Evolutionary conservation across 2,113 vertebrate genomes (phyloP).

Genomic region (Elachura formosa): DNA sequence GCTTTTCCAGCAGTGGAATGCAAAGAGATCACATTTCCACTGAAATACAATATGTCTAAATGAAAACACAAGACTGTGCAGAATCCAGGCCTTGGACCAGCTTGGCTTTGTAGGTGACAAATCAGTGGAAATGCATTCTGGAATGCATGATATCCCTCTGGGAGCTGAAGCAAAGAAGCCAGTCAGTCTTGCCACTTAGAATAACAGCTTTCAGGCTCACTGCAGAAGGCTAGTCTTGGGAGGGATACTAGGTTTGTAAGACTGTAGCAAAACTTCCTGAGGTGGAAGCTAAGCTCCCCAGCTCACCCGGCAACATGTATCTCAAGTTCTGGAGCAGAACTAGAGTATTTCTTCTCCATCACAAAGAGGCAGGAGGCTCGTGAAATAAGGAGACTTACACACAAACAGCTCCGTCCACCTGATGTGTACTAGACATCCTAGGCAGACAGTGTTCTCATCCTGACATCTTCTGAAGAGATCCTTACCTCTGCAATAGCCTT

Average conservation of each 20-base stretch:
- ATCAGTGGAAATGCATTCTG: neutral
- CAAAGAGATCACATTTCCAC: neutral
- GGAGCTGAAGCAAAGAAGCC: neutral
- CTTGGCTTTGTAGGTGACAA: neutral
- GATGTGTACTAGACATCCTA: rapidly evolving
- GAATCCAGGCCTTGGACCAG: neutral
- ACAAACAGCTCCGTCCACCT: neutral
- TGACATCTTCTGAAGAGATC: rapidly evolving
- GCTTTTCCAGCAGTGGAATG: neutral
- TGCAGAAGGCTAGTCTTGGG: rapidly evolving
- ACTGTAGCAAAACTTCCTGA: neutral
- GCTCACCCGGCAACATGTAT: neutral
- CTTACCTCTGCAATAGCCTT: neutral
- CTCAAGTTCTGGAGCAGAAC: neutral
- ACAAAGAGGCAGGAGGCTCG: neutral
- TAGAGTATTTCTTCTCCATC: neutral
- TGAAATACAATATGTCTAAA: neutral
- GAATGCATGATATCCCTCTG: neutral
- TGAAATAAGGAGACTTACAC: neutral
- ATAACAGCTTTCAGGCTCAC: neutral
- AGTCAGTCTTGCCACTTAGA: neutral
- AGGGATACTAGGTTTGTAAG: rapidly evolving
- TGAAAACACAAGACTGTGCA: neutral
- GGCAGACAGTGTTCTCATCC: neutral
- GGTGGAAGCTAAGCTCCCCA: neutral